Evolutionary conservation across 1,140 invertebrate genomes (phyloP).

Genomic region (Frieseomelitta varia): DNA sequence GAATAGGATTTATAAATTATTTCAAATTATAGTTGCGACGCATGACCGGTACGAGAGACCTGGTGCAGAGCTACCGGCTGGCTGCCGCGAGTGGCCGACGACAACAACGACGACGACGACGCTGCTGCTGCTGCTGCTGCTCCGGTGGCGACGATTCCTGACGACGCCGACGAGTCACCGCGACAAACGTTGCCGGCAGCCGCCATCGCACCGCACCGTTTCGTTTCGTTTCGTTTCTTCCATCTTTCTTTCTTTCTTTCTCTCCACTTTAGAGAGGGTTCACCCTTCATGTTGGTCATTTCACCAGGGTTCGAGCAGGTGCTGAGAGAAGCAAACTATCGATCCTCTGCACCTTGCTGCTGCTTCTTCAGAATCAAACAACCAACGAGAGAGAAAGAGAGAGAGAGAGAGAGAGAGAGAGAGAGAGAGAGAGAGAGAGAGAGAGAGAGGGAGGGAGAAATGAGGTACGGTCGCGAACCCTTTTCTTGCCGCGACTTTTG

Average conservation of each 20-base stretch:
- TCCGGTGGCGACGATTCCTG: constrained; percentile 53
- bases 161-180: constrained; percentile 37
- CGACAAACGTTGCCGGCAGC: constrained; percentile 38
- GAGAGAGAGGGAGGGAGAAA: not conserved
- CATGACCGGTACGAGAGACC: constrained; percentile 71
- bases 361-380: not conserved
- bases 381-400: not conserved
- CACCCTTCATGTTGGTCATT: not conserved
- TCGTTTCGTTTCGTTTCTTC: not conserved
- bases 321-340: constrained; percentile 17
- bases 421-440: not conserved
- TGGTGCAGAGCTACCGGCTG: constrained; percentile 42
- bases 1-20: constrained; percentile 82
- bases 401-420: not conserved
- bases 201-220: not conserved
- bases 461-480: constrained; percentile 37
- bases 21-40: constrained; percentile 81
- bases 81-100: constrained; percentile 21
- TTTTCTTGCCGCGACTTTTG: constrained; percentile 62
- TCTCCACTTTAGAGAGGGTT: not conserved
- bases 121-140: constrained; percentile 9
- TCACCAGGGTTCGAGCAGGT: constrained; percentile 55
- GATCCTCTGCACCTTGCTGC: not conserved
- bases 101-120: constrained; percentile 55
- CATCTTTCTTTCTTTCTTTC: not conserved